Base-by-base conservation (phyloP, 2,113 vertebrate species). In the Andinoacara biseriatus region DNA sequence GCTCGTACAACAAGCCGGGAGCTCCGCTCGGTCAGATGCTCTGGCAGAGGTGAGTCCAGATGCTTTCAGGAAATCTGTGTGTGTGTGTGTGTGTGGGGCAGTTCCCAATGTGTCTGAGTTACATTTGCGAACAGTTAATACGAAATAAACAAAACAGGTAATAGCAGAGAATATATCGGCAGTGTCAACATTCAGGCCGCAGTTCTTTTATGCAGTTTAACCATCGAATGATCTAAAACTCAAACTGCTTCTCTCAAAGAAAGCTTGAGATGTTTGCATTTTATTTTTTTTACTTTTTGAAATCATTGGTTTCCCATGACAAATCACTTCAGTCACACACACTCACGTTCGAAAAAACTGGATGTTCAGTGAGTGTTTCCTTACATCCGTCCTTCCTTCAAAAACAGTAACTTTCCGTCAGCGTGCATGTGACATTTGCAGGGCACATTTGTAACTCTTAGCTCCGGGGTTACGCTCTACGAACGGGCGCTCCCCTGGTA, bases 41-140 rank as follows among this genome's bases (percentile, higher is more conserved):
- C 65, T 82, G 76, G 75, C 83, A 80, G 74, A 78, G 76, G 80
- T 67, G 74, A 84, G 52, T 80, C 46, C 58, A 80, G 60, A 84
- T 40, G 61, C 20, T 57, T 81, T 86, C 35, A 76, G 35, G 85
- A 82, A 76, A 43, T 63, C 58, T 35, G 54, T 26, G 56, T 43
- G 57, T 17, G 29, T 2, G 29, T n/a, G n/a, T n/a, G n/a, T n/a
- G n/a, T n/a, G n/a, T 26, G 46, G 15, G 2, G 61, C 33, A 40
- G 38, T 40, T 10, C 61, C 61, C 61, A 15, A 15, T 15, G 20
- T 10, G 62, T 7, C 62, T 2, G 43, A 67, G 24, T 65, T 46
- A 65, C 24, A 65, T 67, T 67, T 43, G 62, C 14, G 43, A 67
- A 24, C 14, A 49, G 40, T 67, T 46, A 46, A 67, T 46, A 46